Evolutionary conservation across 2,113 vertebrate species (phyloP).

Genomic region (Sphaerodactylus townsendi): DNA sequence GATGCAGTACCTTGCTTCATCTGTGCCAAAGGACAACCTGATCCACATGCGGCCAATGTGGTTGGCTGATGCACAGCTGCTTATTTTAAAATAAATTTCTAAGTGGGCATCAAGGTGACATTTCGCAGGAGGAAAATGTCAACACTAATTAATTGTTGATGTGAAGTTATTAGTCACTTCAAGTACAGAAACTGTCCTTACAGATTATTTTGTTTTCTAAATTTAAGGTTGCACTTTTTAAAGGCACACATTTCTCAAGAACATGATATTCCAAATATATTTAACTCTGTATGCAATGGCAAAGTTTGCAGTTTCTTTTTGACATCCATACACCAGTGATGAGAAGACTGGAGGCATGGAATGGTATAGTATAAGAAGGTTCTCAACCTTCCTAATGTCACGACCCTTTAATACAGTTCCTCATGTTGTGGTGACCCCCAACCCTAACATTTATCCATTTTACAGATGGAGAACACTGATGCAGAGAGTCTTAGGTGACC

Average conservation of each 20-base stretch:
- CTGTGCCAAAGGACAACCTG: accelerated
- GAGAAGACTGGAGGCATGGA: neutral
- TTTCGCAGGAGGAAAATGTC: neutral
- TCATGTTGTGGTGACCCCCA: too few species aligned
- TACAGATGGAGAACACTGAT: too few species aligned
- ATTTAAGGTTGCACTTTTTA: slow-evolving; percentile 1
- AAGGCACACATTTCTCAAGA: neutral
- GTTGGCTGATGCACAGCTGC: neutral
- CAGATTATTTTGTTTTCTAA: slow-evolving; percentile 12
- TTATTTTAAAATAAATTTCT: accelerated
- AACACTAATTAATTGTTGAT: neutral
- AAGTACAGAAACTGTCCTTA: neutral
- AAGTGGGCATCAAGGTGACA: neutral
- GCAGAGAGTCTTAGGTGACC: too few species aligned
- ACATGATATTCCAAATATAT: neutral
- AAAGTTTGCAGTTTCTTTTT: neutral
- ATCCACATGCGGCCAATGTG: accelerated
- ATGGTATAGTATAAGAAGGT: too few species aligned
- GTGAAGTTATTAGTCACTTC: neutral
- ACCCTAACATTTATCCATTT: too few species aligned
- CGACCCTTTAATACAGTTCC: too few species aligned
- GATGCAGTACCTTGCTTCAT: accelerated
- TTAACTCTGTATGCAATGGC: neutral
- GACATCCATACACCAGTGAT: neutral
- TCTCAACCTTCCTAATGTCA: too few species aligned